Evolutionary conservation across 2,888 invertebrate species (phyloP).

Genomic region (Protodeltote pygarga): DNA sequence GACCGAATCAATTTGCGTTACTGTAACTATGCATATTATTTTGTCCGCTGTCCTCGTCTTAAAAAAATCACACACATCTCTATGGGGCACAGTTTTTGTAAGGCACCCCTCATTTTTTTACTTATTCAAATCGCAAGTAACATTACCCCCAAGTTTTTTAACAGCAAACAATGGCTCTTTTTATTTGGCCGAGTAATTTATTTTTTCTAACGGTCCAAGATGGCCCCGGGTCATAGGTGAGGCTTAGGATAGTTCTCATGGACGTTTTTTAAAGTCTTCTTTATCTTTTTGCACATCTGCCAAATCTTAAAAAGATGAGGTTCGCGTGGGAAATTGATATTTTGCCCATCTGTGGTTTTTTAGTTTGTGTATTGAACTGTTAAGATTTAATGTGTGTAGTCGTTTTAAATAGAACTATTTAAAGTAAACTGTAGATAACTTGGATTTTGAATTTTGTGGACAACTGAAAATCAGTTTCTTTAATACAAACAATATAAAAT

Average conservation of each 20-base stretch:
- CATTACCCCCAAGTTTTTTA: constrained; percentile 78
- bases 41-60: constrained; percentile 68
- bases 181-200: constrained; percentile 74
- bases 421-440: not conserved
- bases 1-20: constrained; percentile 74
- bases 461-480: too few relatives aligned
- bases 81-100: constrained; percentile 69
- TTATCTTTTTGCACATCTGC: constrained; percentile 78
- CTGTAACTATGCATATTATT: constrained; percentile 71
- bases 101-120: constrained; percentile 74
- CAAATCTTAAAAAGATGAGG: constrained; percentile 53
- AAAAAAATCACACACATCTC: constrained; percentile 74
- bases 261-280: constrained; percentile 69
- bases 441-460: too few relatives aligned
- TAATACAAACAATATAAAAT: too few relatives aligned
- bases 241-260: constrained; percentile 78
- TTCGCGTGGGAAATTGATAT: constrained; percentile 62
- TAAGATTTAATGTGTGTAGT: constrained; percentile 21
- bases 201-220: constrained; percentile 79
- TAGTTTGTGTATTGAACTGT: constrained; percentile 29
- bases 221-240: constrained; percentile 85
- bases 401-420: constrained; percentile 5
- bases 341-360: constrained; percentile 34
- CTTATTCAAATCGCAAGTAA: constrained; percentile 82
- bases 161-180: constrained; percentile 75